Base-by-base conservation (phyloP, 2,113 vertebrate genomes). In the Marmota monax region DNA sequence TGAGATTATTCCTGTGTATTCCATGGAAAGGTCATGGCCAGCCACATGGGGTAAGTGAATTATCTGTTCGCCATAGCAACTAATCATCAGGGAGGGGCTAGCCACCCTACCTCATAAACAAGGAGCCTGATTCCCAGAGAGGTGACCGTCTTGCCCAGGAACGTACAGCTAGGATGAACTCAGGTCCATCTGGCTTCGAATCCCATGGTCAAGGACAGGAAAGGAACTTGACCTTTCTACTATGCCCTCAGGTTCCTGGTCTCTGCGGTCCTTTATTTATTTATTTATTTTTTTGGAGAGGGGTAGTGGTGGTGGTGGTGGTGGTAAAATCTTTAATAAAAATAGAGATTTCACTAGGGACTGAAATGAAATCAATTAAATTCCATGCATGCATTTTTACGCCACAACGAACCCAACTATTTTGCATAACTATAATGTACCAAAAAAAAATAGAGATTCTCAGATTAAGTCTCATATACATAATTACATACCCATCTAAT, bases 281-380 rank as follows among this genome's bases (percentile, higher is more conserved):
- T 34, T 34, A 34, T 29, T 13, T 51, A 6, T 51, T 51, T 48
- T 51, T 51, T 51, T 51, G 10, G 11, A 65, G 10, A 27, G 63
- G 51, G 51, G 51, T 51, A 13, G 51, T 16, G 53, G 5, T 16
- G 16, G 18, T 6, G 56, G 5, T 18, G 17, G 17, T 20, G 56
- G 56, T 89, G 48, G 48, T 95, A 69, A 83, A 86, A 22, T 93
- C 14, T 78, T 87, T 88, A 84, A 78, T 88, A 91, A 85, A 82
- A 25, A 79, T 9, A 96, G 18, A 82, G 25, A 61, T 13, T 72
- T 10, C 61, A 27, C 22, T 63, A 3, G 61, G 61, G 61, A 63
- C 61, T 63, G 61, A 63, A 63, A 63, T 63, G 61, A 25, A 27
- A 6, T 63, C 23, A 61, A 63, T 27, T 25, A 63, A 63, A 63